phyloP scores from a whole-genome alignment of 2,113 vertebrate species.

The Perca schrenkii region DNA sequence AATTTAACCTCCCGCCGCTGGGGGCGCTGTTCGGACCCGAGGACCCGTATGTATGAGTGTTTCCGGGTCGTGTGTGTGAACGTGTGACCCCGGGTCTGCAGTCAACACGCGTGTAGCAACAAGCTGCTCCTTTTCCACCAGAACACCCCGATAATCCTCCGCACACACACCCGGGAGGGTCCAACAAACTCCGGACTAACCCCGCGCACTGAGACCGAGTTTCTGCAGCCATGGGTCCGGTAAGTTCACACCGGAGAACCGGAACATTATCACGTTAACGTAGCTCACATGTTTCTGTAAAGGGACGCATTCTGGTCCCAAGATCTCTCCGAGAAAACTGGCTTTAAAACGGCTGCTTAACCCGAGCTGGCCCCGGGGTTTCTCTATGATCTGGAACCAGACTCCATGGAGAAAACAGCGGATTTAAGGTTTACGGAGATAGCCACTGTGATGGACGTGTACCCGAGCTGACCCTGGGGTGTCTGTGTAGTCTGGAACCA shows the following conservation, averaged over 20 bases:
- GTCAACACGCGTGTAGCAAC: slow-evolving; percentile 48
- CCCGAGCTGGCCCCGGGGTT: too few relatives aligned
- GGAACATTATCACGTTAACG: background rate
- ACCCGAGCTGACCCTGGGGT: too few relatives aligned
- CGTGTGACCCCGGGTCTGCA: too few relatives aligned
- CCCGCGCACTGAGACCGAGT: background rate
- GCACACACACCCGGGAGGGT: rapidly evolving
- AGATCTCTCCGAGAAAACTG: too few relatives aligned
- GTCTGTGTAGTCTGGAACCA: rapidly evolving
- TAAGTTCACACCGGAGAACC: slow-evolving; percentile 10
- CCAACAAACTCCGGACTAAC: rapidly evolving
- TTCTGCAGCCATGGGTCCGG: slow-evolving; percentile 48
- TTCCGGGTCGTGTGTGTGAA: slow-evolving; percentile 51
- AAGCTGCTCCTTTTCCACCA: background rate
- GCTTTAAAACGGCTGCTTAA: too few relatives aligned
- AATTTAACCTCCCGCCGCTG: slow-evolving; percentile 18
- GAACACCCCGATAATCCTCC: background rate
- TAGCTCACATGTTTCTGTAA: too few relatives aligned
- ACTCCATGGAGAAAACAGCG: too few relatives aligned
- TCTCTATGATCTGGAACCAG: too few relatives aligned
- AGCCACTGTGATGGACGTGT: too few relatives aligned
- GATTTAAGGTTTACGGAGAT: too few relatives aligned
- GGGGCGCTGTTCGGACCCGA: slow-evolving; percentile 10
- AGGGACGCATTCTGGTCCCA: too few relatives aligned
- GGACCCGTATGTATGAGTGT: too few relatives aligned